Base-by-base conservation (phyloP, 2,888 invertebrate species). In the Leptopilina drosophilae region DNA sequence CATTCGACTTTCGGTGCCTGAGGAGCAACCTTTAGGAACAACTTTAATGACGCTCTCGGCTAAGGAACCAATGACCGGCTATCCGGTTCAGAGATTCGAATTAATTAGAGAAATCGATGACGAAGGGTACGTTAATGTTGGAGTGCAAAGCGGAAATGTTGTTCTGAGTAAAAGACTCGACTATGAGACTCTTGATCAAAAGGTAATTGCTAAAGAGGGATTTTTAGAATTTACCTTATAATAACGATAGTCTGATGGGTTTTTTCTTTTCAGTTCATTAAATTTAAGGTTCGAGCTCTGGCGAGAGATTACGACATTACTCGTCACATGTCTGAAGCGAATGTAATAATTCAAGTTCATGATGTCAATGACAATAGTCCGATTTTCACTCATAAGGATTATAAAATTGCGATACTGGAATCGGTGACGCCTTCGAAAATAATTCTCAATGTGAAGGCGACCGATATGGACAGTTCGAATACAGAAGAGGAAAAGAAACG, bases 301-400 rank as follows among this genome's bases (percentile, higher is more conserved):
- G 91, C 88, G 78, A 92, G 88, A 76, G 91, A 87, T 84, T 92
- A 86, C 84, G 93, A 88, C 84, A 91, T 87, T 86, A 92, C 91
- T 8, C 85, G 89, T 20, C 94, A 94, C 81, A 94, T 94, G 88
- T 95, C 95, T 64, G 93, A 94, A 77, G 95, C 96, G 0, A 94
- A 94, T 82, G 93, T 97, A 1, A 93, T 94, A 64, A 94, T 96
- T 40, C 94, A 94, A 83, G 94, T 97, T 0, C 93, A 94, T 76
- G 96, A 97, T 88, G 93, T 95, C 0, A 97, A 97, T 88, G 97
- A 97, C 87, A 96, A 97, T 89, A 93, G 94, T 81, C 97, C 97
- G 0, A 92, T 93, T 69, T 97, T 97, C 89, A 94, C 94, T 77
- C 94, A 95, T 85, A 93, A 93, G 84, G 94, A 94, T 2, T 96